phyloP scores from a whole-genome alignment of 2,797 vertebrate species.

The Cyprinodon diabolis region DNA sequence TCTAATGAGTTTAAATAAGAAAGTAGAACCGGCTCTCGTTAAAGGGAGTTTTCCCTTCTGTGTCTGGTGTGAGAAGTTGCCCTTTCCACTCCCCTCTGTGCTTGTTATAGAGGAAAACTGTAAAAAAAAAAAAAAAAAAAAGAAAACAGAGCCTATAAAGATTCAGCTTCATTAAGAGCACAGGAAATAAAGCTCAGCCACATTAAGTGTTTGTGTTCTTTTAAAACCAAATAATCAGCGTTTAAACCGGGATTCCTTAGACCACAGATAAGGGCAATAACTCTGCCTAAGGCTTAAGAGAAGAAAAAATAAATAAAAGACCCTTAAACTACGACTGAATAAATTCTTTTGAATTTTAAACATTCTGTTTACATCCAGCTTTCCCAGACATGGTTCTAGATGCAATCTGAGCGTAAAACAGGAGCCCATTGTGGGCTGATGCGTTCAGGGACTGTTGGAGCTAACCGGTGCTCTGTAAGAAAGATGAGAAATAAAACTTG shows the following conservation, averaged over 20 bases:
- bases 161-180: constrained; percentile 71
- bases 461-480: not conserved
- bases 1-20: not conserved
- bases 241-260: constrained; percentile 59
- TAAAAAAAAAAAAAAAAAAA: constrained; percentile 28
- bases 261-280: constrained; percentile 67
- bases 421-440: constrained; percentile 61
- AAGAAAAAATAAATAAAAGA: constrained; percentile 14
- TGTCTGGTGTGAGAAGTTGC: constrained; percentile 43
- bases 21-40: not conserved
- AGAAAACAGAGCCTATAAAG: constrained; percentile 51
- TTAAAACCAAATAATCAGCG: constrained; percentile 63
- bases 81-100: constrained; percentile 1
- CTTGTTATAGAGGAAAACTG: constrained; percentile 65
- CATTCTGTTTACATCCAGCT: constrained; percentile 74
- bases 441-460: constrained; percentile 15
- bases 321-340: constrained; percentile 52
- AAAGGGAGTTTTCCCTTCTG: constrained; percentile 11
- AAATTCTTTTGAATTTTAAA: constrained; percentile 50
- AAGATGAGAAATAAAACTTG: constrained; percentile 28
- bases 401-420: constrained; percentile 73
- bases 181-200: constrained; percentile 64
- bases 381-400: constrained; percentile 71
- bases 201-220: constrained; percentile 72
- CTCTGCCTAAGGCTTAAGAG: constrained; percentile 34